These are phyloP conservation scores for Escarpia spicata DNA, from an alignment of 2,888 invertebrate genomes.

Conservation along the genomic window DNA sequence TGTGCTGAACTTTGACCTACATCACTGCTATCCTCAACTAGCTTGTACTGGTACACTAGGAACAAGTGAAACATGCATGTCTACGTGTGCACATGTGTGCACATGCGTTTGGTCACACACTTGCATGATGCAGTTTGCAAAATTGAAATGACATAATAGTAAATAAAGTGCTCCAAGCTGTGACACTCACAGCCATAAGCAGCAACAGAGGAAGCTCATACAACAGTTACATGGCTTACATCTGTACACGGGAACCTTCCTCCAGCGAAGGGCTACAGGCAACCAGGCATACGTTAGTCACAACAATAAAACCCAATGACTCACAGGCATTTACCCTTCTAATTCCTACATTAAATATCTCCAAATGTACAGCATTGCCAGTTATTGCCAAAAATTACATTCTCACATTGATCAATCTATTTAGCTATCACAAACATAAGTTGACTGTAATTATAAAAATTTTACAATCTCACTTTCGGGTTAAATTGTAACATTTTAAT, in stretches of 20 bases:
- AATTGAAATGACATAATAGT: neutral
- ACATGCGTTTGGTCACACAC: neutral
- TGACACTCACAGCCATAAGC: neutral
- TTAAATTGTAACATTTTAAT: too few relatives aligned
- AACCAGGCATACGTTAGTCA: neutral
- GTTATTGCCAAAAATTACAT: neutral
- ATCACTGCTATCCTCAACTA: neutral
- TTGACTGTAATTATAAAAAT: neutral
- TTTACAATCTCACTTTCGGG: neutral
- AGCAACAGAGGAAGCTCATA: neutral
- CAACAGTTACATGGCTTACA: neutral
- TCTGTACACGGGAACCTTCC: neutral
- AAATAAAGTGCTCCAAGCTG: neutral
- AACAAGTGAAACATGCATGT: neutral
- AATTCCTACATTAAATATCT: too few relatives aligned
- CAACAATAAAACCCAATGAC: too few relatives aligned
- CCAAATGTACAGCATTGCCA: too few relatives aligned
- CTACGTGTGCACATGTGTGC: neutral
- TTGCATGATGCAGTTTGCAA: neutral
- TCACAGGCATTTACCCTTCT: too few relatives aligned
- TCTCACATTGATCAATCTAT: neutral
- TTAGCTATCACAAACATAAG: too few relatives aligned
- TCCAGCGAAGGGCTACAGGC: neutral
- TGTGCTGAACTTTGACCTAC: neutral
- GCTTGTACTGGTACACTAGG: neutral